Conservation (phyloP, 2,113 vertebrate genomes). For the Puffinus mauretanicus region DNA sequence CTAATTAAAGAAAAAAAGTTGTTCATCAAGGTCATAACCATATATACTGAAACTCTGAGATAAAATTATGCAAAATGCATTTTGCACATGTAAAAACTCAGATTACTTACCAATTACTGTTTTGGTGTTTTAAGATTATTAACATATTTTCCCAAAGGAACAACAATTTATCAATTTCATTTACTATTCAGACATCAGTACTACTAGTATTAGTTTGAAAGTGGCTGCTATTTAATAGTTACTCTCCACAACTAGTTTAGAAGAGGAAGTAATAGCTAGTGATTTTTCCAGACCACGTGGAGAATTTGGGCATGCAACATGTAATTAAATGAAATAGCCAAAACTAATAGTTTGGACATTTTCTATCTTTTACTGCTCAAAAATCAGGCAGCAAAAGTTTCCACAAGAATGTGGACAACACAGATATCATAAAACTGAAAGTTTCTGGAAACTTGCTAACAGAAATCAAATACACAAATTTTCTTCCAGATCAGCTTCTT, state of each 20-base stretch:
- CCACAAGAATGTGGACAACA: background rate
- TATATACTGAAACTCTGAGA: background rate
- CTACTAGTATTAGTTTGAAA: background rate
- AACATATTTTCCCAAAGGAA: background rate
- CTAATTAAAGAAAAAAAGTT: conserved; percentile 65
- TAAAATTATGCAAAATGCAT: background rate
- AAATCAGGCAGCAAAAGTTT: background rate
- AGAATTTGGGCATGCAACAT: background rate
- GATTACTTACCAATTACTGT: background rate
- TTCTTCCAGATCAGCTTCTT: background rate
- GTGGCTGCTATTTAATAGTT: background rate
- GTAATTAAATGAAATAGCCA: background rate
- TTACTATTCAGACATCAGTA: background rate
- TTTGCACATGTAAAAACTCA: background rate
- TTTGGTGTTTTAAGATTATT: background rate
- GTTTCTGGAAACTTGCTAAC: background rate
- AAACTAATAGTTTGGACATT: background rate
- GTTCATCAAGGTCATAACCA: background rate
- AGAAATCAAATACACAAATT: background rate
- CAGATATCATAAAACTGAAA: background rate
- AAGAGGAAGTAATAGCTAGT: background rate
- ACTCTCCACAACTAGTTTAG: background rate
- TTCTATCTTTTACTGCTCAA: background rate
- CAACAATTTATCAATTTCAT: background rate
- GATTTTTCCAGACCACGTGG: background rate